phyloP scores from a whole-genome alignment of 2,888 invertebrate species.

The Drosophila parthenogenetica region DNA sequence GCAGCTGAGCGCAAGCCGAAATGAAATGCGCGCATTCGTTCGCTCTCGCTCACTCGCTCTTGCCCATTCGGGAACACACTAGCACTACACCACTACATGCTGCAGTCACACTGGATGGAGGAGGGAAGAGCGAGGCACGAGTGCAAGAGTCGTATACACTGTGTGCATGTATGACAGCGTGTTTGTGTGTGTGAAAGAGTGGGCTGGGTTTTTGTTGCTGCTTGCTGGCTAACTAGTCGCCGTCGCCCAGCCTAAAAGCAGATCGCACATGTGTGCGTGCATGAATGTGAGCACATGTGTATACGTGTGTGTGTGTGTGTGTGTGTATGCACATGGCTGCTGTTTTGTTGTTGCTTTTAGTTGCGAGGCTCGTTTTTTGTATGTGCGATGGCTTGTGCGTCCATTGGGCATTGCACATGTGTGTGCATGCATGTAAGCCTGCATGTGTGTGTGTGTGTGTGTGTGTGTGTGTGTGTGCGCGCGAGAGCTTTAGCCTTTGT shows the following conservation, averaged over 20 bases:
- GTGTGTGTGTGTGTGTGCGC: constrained; percentile 18
- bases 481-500: constrained; percentile 8
- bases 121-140: constrained; percentile 26
- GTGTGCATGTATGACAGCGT: background rate
- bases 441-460: constrained; percentile 20
- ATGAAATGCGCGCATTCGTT: constrained; percentile 17
- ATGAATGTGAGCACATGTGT: background rate
- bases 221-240: constrained; percentile 73
- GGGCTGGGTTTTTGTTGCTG: constrained; percentile 52
- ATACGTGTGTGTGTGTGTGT: constrained; percentile 26
- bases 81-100: background rate
- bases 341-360: constrained; percentile 49
- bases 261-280: constrained; percentile 57
- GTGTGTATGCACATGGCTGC: constrained; percentile 55
- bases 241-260: constrained; percentile 78
- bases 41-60: constrained; percentile 31
- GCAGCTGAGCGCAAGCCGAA: constrained; percentile 39
- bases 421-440: constrained; percentile 3
- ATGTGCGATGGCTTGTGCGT: constrained; percentile 53
- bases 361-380: constrained; percentile 56
- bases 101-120: background rate
- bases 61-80: constrained; percentile 5
- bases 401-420: constrained; percentile 75
- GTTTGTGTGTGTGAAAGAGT: constrained; percentile 31
- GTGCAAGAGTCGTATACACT: constrained; percentile 29